These are phyloP conservation scores for Pseudoips prasinana DNA, from an alignment of 2,888 invertebrate genomes.

Conservation along the genomic window DNA sequence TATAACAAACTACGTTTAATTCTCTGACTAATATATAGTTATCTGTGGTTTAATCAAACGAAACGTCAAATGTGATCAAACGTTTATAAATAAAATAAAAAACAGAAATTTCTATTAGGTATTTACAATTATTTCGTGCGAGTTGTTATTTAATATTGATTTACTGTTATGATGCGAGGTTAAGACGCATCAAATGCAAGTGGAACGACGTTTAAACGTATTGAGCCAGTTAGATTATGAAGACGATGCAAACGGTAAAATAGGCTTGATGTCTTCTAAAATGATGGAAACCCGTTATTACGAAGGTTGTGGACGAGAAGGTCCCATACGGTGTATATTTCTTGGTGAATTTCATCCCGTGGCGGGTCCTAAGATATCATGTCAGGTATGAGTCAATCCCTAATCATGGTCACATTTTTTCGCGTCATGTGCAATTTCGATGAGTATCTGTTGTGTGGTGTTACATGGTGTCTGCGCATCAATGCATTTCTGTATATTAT, in stretches of 20 bases:
- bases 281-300: constrained; percentile 78
- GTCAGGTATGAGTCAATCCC: constrained; percentile 83
- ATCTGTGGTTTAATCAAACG: no score
- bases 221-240: constrained; percentile 38
- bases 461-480: constrained; percentile 9
- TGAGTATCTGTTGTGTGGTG: background rate
- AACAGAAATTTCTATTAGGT: constrained; percentile 10
- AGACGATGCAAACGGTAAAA: constrained; percentile 38
- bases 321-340: constrained; percentile 91
- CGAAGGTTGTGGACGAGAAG: constrained; percentile 86
- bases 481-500: constrained; percentile 5
- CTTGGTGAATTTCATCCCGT: constrained; percentile 89
- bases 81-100: constrained; percentile 7
- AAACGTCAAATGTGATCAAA: constrained; percentile 27
- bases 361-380: constrained; percentile 92
- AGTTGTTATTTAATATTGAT: constrained; percentile 15
- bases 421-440: constrained; percentile 2
- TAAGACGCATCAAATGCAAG: constrained; percentile 40
- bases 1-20: no score
- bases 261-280: constrained; percentile 46
- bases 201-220: constrained; percentile 33
- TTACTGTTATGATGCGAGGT: constrained; percentile 29
- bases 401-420: constrained; percentile 9
- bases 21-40: no score
- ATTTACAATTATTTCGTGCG: constrained; percentile 16